Conservation (phyloP, 2,888 invertebrate genomes). For the Dasypolia templi region DNA sequence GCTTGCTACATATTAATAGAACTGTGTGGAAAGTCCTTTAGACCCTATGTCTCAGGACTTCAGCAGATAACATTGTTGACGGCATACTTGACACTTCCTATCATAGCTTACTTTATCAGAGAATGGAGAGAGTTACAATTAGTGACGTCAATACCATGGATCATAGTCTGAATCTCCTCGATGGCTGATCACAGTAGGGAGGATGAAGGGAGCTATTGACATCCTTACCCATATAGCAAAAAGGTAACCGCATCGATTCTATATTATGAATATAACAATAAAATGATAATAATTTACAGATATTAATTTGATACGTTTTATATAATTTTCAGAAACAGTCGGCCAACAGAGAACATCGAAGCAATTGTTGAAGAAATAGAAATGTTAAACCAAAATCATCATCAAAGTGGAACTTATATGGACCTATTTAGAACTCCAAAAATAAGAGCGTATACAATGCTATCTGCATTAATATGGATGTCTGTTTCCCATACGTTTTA, state of each 20-base stretch:
- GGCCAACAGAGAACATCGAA: constrained; percentile 19
- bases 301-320: not conserved
- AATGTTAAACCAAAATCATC: constrained; percentile 48
- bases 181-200: constrained; percentile 93
- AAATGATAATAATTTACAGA: too few relatives aligned
- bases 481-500: constrained; percentile 95
- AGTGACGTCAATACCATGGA: constrained; percentile 88
- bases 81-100: constrained; percentile 89
- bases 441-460: constrained; percentile 92
- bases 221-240: constrained; percentile 82
- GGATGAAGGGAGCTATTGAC: constrained; percentile 90
- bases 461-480: constrained; percentile 93
- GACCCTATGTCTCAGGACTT: constrained; percentile 89
- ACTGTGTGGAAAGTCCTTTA: constrained; percentile 89
- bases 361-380: constrained; percentile 20
- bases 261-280: not conserved
- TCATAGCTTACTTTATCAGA: constrained; percentile 90
- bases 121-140: constrained; percentile 91
- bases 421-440: constrained; percentile 93
- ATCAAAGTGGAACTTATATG: constrained; percentile 73
- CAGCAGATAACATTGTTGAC: constrained; percentile 89
- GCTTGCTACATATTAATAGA: constrained; percentile 92
- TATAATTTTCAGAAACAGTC: constrained; percentile 18
- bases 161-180: constrained; percentile 94
- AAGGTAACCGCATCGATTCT: constrained; percentile 18